Percentiles rank a stretch among this genome's conserved stretches.
These are phyloP conservation scores for Pitta sordida DNA, from an alignment of 2,113 vertebrate genomes.

Conservation along the genomic window DNA sequence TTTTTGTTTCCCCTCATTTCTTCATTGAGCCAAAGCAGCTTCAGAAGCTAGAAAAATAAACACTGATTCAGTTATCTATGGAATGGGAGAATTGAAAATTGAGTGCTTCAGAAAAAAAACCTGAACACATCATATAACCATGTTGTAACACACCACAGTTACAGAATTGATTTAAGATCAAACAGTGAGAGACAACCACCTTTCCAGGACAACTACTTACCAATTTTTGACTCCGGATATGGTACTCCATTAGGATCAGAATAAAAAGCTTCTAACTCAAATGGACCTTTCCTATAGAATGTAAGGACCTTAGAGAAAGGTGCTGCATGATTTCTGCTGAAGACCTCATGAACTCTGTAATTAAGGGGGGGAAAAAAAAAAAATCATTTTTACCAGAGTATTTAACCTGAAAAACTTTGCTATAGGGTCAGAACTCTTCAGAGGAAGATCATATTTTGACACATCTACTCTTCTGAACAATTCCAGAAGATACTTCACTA, in stretches of 20 bases:
- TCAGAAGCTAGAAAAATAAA: not conserved
- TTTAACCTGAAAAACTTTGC: not conserved
- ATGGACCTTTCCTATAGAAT: slow-evolving; percentile 77
- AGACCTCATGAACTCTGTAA: slow-evolving; percentile 76
- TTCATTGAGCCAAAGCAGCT: not conserved
- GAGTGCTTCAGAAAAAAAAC: not conserved
- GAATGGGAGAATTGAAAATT: not conserved
- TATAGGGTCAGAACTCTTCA: not conserved
- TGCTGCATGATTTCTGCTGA: slow-evolving; percentile 74
- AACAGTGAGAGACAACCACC: not conserved
- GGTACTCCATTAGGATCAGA: slow-evolving; percentile 76
- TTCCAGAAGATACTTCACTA: not conserved
- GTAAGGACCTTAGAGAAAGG: slow-evolving; percentile 84
- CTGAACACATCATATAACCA: not conserved
- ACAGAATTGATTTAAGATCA: not conserved
- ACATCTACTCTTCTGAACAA: not conserved
- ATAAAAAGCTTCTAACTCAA: slow-evolving; percentile 82
- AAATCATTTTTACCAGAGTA: not conserved
- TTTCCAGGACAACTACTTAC: slow-evolving; percentile 54
- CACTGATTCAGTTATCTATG: not conserved
- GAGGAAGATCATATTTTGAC: not conserved
- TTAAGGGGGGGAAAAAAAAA: not conserved
- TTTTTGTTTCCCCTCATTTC: not conserved
- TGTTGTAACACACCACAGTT: not conserved
- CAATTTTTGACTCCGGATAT: slow-evolving; percentile 81